phyloP scores from a whole-genome alignment of 1,140 invertebrate species.

The Anoplolepis gracilipes region DNA sequence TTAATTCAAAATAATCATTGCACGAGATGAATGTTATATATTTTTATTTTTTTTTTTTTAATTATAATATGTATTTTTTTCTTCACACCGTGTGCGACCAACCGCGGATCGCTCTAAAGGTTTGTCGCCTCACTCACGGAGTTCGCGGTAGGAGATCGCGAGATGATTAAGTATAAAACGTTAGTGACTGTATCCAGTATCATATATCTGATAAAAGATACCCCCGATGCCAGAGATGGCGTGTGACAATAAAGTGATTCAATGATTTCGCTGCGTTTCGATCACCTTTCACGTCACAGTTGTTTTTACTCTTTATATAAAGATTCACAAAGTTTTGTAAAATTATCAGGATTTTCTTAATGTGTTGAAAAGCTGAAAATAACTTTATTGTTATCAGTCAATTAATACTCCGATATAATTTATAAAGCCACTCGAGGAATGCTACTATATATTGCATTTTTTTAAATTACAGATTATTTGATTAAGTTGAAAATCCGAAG shows the following conservation, averaged over 20 bases:
- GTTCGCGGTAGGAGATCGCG: slow-evolving; percentile 78
- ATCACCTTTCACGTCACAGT: slow-evolving; percentile 64
- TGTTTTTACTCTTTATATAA: background rate
- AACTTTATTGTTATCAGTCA: too few species aligned
- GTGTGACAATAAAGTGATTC: slow-evolving; percentile 86
- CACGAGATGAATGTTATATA: slow-evolving; percentile 3
- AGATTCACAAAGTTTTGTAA: background rate
- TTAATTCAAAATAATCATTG: background rate
- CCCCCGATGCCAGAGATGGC: slow-evolving; percentile 84
- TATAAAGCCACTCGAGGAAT: too few species aligned
- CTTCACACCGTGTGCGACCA: background rate
- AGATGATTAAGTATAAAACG: slow-evolving; percentile 81
- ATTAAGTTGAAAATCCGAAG: too few species aligned
- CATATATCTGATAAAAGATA: slow-evolving; percentile 84
- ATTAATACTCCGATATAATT: too few species aligned
- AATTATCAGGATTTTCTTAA: background rate
- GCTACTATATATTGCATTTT: too few species aligned
- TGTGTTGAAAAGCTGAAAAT: too few species aligned
- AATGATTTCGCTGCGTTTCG: slow-evolving; percentile 80
- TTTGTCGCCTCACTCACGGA: slow-evolving; percentile 64
- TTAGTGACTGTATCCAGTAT: slow-evolving; percentile 85
- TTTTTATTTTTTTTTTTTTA: slow-evolving; percentile 30
- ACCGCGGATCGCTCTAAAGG: background rate
- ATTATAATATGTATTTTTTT: slow-evolving; percentile 6
- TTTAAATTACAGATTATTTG: too few species aligned